Evolutionary conservation across 2,113 vertebrate species (phyloP).

Genomic region (rat (Rattus norvegicus)): GRCr8 NC_086035.1:678501-679000

Average conservation of each 20-base stretch:
- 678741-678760: background rate
- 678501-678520: conserved; percentile 11
- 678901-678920: background rate
- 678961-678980: background rate
- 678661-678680: background rate
- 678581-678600: background rate
- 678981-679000: background rate
- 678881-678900: background rate
- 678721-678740: fast-evolving
- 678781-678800: background rate
- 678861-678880: background rate
- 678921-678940: background rate
- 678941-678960: background rate
- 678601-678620: background rate
- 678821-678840: background rate
- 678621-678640: background rate
- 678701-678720: fast-evolving
- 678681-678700: background rate
- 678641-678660: background rate
- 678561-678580: background rate
- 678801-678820: background rate
- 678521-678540: background rate
- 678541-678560: background rate
- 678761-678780: too few species aligned
- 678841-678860: background rate